A percentile compares a stretch with the other conserved stretches of the same genome.
Evolutionary conservation across 2,113 vertebrate species (phyloP).

Genomic region (Scytalopus superciliaris): DNA sequence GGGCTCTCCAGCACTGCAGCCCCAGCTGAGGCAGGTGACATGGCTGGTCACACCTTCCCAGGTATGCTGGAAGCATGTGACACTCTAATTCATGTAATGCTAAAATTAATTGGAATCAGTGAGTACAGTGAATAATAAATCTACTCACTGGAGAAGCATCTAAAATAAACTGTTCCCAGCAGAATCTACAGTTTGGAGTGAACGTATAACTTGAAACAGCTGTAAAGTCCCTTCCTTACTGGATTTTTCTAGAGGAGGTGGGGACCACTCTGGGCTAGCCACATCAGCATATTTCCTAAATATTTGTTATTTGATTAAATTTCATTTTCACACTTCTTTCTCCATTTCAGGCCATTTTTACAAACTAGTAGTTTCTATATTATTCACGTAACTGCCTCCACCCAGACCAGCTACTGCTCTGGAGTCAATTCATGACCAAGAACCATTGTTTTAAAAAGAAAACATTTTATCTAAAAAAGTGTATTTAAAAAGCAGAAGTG

Average conservation of each 20-base stretch:
- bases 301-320: background rate
- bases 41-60: background rate
- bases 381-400: background rate
- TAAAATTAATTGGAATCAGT: background rate
- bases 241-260: background rate
- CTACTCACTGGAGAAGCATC: background rate
- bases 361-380: background rate
- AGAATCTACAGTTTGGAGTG: background rate
- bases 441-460: background rate
- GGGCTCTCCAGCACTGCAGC: rapidly evolving
- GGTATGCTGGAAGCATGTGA: background rate
- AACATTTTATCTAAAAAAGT: background rate
- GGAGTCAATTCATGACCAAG: background rate
- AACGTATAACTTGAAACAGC: background rate
- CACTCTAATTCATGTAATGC: background rate
- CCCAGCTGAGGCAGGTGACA: background rate
- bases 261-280: background rate
- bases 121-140: background rate
- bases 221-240: background rate
- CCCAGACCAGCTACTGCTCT: background rate
- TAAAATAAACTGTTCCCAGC: background rate
- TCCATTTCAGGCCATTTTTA: background rate
- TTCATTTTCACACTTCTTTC: background rate
- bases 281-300: background rate
- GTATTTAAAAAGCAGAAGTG: background rate